Evolutionary conservation across 2,797 vertebrate species (phyloP).

Genomic region (Darevskia mixta): DNA sequence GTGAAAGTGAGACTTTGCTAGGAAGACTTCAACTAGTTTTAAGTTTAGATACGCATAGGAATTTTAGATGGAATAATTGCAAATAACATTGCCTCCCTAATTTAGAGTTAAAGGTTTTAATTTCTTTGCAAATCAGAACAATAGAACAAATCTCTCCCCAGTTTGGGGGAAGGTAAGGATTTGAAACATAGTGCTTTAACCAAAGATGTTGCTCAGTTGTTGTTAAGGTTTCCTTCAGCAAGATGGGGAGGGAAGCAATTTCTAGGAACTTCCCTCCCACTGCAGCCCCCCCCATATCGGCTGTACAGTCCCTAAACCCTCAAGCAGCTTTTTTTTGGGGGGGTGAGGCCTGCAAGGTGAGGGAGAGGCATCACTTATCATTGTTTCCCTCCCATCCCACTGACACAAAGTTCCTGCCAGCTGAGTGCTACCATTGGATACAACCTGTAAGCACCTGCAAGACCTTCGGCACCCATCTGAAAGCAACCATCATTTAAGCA

Average conservation of each 20-base stretch:
- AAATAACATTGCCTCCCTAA: not conserved
- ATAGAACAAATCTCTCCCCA: not conserved
- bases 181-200: not conserved
- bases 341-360: too few species aligned
- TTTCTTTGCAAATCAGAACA: not conserved
- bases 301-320: too few species aligned
- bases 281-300: too few species aligned
- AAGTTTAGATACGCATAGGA: not conserved
- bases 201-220: too few species aligned
- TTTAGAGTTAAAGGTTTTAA: not conserved
- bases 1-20: not conserved
- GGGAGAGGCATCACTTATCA: too few species aligned
- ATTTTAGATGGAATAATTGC: too few species aligned
- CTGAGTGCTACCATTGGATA: not conserved
- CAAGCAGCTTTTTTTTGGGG: too few species aligned
- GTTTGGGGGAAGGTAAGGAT: not conserved
- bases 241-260: too few species aligned
- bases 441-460: not conserved
- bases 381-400: too few species aligned
- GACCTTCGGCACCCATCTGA: not conserved
- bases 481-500: not conserved
- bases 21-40: not conserved
- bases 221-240: too few species aligned
- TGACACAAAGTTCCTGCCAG: too few species aligned
- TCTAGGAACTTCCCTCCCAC: too few species aligned